Conservation (phyloP, 2,888 invertebrate genomes). For the Monoplex corrugatus region DNA sequence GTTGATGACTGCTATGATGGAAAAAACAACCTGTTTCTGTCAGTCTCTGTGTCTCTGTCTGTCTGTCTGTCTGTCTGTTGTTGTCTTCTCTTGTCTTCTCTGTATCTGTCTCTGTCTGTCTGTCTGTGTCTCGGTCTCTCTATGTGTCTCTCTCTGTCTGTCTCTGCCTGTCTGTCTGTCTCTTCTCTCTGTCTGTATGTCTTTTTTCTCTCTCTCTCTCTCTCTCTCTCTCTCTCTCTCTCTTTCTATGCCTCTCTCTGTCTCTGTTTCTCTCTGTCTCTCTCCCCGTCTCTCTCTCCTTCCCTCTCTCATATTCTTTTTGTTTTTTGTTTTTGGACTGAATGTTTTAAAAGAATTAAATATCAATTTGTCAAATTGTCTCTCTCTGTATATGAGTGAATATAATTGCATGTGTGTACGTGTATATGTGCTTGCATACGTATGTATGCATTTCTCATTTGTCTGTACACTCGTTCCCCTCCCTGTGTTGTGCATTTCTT, state of each 20-base stretch:
- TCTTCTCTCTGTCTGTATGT: conserved; percentile 23
- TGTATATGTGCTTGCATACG: too few relatives aligned
- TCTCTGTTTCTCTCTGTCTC: conserved; percentile 23
- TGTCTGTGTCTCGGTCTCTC: neutral
- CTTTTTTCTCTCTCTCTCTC: conserved; percentile 2
- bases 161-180: conserved; percentile 20
- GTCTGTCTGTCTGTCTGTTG: neutral
- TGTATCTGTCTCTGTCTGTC: conserved; percentile 8
- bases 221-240: neutral
- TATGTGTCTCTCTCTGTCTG: conserved; percentile 25
- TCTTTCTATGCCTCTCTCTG: conserved; percentile 23
- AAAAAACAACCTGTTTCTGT: too few relatives aligned
- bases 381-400: too few relatives aligned
- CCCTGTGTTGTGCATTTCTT: too few relatives aligned
- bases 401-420: too few relatives aligned
- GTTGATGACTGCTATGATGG: too few relatives aligned
- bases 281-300: conserved; percentile 28
- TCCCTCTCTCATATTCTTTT: neutral
- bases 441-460: too few relatives aligned
- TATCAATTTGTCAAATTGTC: neutral
- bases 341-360: too few relatives aligned
- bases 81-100: neutral
- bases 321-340: too few relatives aligned
- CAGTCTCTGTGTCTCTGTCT: too few relatives aligned
- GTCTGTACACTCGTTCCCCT: too few relatives aligned